A percentile compares a stretch with the other conserved stretches of the same genome.
phyloP scores from a whole-genome alignment of 2,113 vertebrate species.

The Ictalurus punctatus region DNA sequence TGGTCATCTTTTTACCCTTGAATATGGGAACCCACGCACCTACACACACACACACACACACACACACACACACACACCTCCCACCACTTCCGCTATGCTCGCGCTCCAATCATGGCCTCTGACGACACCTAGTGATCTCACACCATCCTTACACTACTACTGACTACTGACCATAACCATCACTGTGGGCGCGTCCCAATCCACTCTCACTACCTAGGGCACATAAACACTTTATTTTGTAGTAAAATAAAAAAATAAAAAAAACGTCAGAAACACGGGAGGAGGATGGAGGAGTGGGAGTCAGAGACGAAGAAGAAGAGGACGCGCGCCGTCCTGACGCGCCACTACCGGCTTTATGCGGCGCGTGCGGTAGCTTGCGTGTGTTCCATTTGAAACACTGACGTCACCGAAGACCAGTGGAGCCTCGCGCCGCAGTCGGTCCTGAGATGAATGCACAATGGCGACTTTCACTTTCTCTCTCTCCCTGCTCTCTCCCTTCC shows the following conservation, averaged over 20 bases:
- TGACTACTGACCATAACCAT: neutral
- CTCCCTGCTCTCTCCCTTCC: neutral
- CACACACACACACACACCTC: slow-evolving; percentile 3
- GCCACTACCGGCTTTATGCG: neutral
- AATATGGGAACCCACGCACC: slow-evolving; percentile 21
- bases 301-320: too few species aligned
- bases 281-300: neutral
- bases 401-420: slow-evolving; percentile 69
- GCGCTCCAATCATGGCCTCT: neutral
- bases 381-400: slow-evolving; percentile 55
- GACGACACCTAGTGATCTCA: neutral
- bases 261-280: neutral
- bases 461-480: neutral
- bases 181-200: neutral
- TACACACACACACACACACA: slow-evolving; percentile 5
- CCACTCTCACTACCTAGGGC: neutral
- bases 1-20: slow-evolving; percentile 25
- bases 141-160: neutral
- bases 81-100: slow-evolving; percentile 29
- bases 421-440: slow-evolving; percentile 73
- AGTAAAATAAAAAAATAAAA: too few species aligned
- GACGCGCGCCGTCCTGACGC: neutral
- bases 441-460: slow-evolving; percentile 83
- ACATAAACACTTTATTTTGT: neutral
- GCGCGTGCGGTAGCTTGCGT: neutral